Base-by-base conservation (phyloP, 1,140 invertebrate species). In the Drosophila littoralis region DNA sequence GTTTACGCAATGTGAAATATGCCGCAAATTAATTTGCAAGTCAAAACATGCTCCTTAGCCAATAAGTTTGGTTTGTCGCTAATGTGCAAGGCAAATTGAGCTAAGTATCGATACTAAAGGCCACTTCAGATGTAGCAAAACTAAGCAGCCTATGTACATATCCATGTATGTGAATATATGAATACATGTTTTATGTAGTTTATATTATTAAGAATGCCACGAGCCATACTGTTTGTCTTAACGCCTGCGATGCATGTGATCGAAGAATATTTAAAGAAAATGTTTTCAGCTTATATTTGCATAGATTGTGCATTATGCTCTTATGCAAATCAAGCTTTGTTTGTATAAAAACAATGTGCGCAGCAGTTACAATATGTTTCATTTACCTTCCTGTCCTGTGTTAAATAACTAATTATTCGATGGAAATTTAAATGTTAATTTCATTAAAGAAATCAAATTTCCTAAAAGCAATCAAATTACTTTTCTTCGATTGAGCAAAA, bases 361-460 rank as follows among this genome's bases (percentile, higher is more conserved):
- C 54, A 57, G 35, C 55, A 50, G n/a, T 12, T 22, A 50, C 36
- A 46, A 36, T 46, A 28, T 50, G 65, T 40, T 42, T n/a, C 40
- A n/a, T 10, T 45, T 42, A 33, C 22, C 10, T 17, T 36, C n/a
- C 32, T 28, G 15, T 33, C 40, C 9, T 22, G 45, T 6, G 43
- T 66, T 61, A 58, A 66, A 77, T 74, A 60, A 59, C 43, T 43
- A 43, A 12, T 60, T 84, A 79, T 71, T 83, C 66, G 33, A 76
- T 72, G 68, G 65, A 50, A 58, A 78, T 78, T 75, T 65, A 78
- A 78, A 83, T 84, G 55, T 68, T 72, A 75, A 83, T 75, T 69
- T 15, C 54, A 65, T 52, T 76, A 12, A 12, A n/a, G 40, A 57
- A 69, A 35, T 57, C 17, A 22, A 8, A 57, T 80, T 63, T 45